phyloP scores from a whole-genome alignment of 1,140 invertebrate genomes.

The Holotrichia oblita region DNA sequence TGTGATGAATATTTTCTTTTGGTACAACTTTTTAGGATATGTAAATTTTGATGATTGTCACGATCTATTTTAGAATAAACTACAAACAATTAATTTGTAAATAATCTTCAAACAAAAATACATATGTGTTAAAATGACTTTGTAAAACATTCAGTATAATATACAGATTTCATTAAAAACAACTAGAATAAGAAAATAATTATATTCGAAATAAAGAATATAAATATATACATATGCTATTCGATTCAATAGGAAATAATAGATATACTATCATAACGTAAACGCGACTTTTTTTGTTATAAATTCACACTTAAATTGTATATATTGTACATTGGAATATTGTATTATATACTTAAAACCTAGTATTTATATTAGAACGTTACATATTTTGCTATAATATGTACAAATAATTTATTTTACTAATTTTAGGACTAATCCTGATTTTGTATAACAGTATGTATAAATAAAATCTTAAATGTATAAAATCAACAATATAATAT shows the following conservation, averaged over 20 bases:
- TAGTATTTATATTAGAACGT: neutral
- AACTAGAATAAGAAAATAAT: neutral
- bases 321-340: neutral
- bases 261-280: neutral
- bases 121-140: neutral
- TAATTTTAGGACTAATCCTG: neutral
- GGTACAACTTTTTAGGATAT: neutral
- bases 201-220: neutral
- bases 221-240: neutral
- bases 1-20: no score
- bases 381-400: constrained; percentile 16
- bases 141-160: neutral
- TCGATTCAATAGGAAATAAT: neutral
- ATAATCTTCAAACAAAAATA: neutral
- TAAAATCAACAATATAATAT: constrained; percentile 28
- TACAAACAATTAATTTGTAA: neutral
- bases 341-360: constrained; percentile 4
- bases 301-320: neutral
- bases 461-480: constrained; percentile 31
- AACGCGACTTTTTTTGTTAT: neutral
- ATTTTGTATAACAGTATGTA: constrained; percentile 3
- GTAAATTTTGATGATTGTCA: constrained; percentile 10
- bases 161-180: neutral
- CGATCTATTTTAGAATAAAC: neutral
- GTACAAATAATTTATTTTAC: constrained; percentile 15